Conservation (phyloP, 2,113 vertebrate species). For the Pimephales promelas region DNA sequence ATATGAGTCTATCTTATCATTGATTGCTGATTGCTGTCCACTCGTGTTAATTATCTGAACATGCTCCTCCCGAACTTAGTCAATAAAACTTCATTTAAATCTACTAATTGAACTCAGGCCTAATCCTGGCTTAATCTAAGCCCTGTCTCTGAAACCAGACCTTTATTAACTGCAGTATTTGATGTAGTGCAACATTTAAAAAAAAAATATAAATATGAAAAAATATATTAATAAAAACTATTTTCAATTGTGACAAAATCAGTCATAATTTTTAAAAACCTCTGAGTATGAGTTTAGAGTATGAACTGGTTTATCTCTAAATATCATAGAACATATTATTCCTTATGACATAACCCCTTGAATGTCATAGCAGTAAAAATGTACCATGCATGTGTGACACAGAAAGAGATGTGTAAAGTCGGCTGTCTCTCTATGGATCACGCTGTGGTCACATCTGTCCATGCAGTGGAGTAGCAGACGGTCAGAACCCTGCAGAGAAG, state of each 20-base stretch:
- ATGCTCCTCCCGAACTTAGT: no score
- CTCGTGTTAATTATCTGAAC: no score
- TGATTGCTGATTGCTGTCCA: no score
- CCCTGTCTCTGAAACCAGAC: no score
- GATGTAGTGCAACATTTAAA: background rate
- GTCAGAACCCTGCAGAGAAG: conserved; percentile 24
- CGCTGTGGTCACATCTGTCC: conserved; percentile 45
- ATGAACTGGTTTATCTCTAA: background rate
- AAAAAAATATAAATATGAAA: background rate
- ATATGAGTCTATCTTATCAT: no score
- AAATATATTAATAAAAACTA: background rate
- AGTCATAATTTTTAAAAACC: no score
- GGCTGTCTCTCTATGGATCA: conserved; percentile 11
- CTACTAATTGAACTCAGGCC: no score
- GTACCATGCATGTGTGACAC: background rate
- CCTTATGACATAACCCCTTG: background rate
- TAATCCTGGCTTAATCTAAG: no score
- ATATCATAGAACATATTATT: background rate
- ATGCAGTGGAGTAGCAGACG: conserved; percentile 23
- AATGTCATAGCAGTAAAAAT: conserved; percentile 1
- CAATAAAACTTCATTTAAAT: no score
- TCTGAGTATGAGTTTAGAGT: no score
- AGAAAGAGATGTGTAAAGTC: background rate
- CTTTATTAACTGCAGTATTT: background rate
- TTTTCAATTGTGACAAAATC: background rate